Percentiles rank a stretch among this genome's conserved stretches.
Evolutionary conservation across 2,113 vertebrate species (phyloP).

Genomic region (Mesoclemmys tuberculata): DNA sequence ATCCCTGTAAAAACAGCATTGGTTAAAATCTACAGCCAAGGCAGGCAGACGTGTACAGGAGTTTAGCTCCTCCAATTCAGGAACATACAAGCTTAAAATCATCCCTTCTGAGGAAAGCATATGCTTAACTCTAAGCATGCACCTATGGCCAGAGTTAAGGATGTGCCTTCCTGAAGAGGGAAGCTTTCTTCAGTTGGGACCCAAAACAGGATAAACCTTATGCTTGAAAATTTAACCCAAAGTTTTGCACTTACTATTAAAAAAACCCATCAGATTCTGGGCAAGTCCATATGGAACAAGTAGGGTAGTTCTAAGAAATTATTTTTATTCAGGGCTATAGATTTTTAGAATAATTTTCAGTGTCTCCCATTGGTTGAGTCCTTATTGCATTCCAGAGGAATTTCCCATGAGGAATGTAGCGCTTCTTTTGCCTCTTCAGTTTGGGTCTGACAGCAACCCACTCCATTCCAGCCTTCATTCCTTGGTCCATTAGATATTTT

Average conservation of each 20-base stretch:
- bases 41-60: rapidly evolving
- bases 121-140: background rate
- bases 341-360: background rate
- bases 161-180: background rate
- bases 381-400: background rate
- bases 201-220: background rate
- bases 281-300: background rate
- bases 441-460: background rate
- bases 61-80: background rate
- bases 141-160: background rate
- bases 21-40: background rate
- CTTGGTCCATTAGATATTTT: background rate
- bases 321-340: background rate
- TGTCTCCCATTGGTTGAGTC: background rate
- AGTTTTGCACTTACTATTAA: background rate
- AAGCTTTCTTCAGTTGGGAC: background rate
- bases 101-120: background rate
- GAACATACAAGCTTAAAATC: background rate
- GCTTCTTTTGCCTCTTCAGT: background rate
- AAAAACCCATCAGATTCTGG: background rate
- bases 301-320: background rate
- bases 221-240: background rate
- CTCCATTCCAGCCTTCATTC: background rate
- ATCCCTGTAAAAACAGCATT: slow-evolving; percentile 76
- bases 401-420: background rate